Base-by-base conservation (phyloP, 2,888 invertebrate species). In the Xanthostigma xanthostigma region DNA sequence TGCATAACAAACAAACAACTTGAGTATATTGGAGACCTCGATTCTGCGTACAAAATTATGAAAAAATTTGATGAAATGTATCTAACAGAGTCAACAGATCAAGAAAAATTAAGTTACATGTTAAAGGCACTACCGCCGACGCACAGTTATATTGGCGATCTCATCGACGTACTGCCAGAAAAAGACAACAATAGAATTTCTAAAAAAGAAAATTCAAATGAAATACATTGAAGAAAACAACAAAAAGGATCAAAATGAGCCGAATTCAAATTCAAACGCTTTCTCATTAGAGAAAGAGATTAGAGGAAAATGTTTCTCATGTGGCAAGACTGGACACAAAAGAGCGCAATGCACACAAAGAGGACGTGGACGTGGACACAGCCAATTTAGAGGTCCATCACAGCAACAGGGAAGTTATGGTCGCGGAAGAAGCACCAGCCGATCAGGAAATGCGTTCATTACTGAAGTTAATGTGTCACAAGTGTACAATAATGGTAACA, bases 81-180 rank as follows among this genome's bases (percentile, higher is more conserved):
- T 48, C 17, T 36, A 48, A 43, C 9, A 37, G 43, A 50, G 42
- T 48, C 37, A 12, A 52, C 52, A 11, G 54, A 58, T 50, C 48
- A 56, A 43, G 56, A 59, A 47, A 58, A 58, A 51, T 44, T 58
- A 41, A 56, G 53, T 45, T 59, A 60, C 44, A 56, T 59, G 54
- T 36, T 59, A 11, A 54, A 50, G 12, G 51, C 54, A 43, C 44
- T 59, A 13, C 58, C 59, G 39, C 49, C 50, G 34, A 50, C 50
- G 33, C 55, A 53, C 2, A 54, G 55, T 48, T 51, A 54, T 43
- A 50, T 53, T 27, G 51, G 50, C 2, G 54, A 51, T 50, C 37
- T 48, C 14, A 46, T 54, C 17, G 53, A 51, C 48, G 44, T 50
- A 13, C 35, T 53, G 9, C 46, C 45, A 43, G 47, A 49, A 51